These are phyloP conservation scores for Melanotaenia maccullochi DNA, from an alignment of 2,797 vertebrate genomes.

Conservation along the genomic window DNA sequence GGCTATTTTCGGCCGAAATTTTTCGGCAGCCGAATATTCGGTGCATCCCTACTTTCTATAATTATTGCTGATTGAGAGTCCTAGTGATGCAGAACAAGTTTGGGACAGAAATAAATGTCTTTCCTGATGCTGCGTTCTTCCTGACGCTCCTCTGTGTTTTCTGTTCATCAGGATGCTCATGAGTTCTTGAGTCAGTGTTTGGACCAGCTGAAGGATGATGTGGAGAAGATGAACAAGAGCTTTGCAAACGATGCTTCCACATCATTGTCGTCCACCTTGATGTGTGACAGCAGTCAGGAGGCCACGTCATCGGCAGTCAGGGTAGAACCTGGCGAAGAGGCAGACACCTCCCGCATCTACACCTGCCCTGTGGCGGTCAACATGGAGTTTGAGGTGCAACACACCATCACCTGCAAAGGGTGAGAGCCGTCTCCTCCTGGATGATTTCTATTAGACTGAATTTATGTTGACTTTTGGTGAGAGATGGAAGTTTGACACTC, in stretches of 20 bases:
- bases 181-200: slow-evolving; percentile 98
- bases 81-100: neutral
- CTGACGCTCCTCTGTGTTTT: neutral
- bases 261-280: slow-evolving; percentile 26
- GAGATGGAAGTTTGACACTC: neutral
- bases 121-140: neutral
- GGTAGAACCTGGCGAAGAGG: slow-evolving; percentile 83
- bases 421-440: slow-evolving; percentile 72
- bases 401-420: slow-evolving; percentile 97
- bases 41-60: too few relatives aligned
- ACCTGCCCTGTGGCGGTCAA: slow-evolving; percentile 95
- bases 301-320: slow-evolving; percentile 21
- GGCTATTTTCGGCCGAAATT: too few relatives aligned
- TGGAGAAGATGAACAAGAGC: slow-evolving; percentile 96
- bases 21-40: too few relatives aligned
- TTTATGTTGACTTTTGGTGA: neutral
- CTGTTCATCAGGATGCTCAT: slow-evolving; percentile 89
- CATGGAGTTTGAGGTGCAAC: slow-evolving; percentile 98
- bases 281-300: slow-evolving; percentile 82
- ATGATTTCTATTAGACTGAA: too few relatives aligned
- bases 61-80: neutral
- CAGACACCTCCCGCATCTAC: slow-evolving; percentile 88
- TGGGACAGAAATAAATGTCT: neutral
- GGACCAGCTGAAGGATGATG: slow-evolving; percentile 98
- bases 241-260: slow-evolving; percentile 86